Base-by-base conservation (phyloP, 1,140 invertebrate species). In the Bombus terrestris region DNA sequence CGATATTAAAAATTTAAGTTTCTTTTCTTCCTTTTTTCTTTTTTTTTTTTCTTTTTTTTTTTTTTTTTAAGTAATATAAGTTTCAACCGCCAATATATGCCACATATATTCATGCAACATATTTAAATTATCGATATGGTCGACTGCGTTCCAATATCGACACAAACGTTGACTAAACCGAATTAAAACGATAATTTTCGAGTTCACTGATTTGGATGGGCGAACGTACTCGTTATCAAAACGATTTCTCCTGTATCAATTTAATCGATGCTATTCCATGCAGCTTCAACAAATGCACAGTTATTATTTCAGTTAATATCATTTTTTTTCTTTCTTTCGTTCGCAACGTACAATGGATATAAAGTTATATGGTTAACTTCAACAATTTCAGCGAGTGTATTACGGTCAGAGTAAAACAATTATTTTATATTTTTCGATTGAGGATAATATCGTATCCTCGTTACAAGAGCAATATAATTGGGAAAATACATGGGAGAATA, bases 111-210 rank as follows among this genome's bases (percentile, higher is more conserved):
- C 39, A 1, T 25, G 25, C 32, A 32, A 71, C 37, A 6, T 71
- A 71, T 71, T 71, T 47, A 78, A 78, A 66, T 28, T 5, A 25
- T 39, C 22, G 59, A 41, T 43, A 64, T 22, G 39, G 18, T 43
- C 22, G 59, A 41, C 53, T 53, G 39, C n/a, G 37, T 76, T 76
- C 8, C 25, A 39, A 62, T 59, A n/a, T 76, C 35, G 28, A 39
- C 62, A 25, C 25, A 53, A 73, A 57, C 22, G 22, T 8, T n/a
- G 37, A 59, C 57, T 41, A 13, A 43, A 15, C 22, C 28, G n/a
- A 81, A 81, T 74, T 59, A 59, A 81, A 81, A 43, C 22, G 43
- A 74, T 81, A n/a, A 71, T 72, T 81, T 72, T 72, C 37, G 53
- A 43, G 35, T 74, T 43, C 35, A 28, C 2, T 57, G n/a, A 41